phyloP scores from a whole-genome alignment of 2,797 vertebrate genomes.

The Lepus oiostolus region DNA sequence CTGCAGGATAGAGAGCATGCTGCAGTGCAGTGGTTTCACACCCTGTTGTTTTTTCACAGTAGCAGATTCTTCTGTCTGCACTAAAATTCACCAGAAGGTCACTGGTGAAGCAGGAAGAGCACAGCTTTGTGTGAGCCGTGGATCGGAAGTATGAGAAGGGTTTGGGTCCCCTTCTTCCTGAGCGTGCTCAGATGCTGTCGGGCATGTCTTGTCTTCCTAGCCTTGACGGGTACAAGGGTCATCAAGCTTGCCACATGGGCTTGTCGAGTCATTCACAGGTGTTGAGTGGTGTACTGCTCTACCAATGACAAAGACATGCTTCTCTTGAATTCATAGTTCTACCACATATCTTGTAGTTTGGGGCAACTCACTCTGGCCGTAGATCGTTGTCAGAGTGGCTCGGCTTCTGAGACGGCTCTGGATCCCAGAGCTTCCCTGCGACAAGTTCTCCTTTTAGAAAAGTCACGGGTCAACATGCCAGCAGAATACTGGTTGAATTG shows the following conservation, averaged over 20 bases:
- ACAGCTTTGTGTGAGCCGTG: not conserved
- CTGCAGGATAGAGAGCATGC: not conserved
- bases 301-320: not conserved
- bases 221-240: not conserved
- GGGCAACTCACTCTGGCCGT: not conserved
- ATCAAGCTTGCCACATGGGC: not conserved
- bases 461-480: not conserved
- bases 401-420: slow-evolving; percentile 35
- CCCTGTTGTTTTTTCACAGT: not conserved
- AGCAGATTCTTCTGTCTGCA: not conserved
- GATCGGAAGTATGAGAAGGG: not conserved
- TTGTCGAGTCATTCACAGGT: not conserved
- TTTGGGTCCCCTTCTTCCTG: not conserved
- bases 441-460: not conserved
- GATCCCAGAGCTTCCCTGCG: not conserved
- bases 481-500: slow-evolving; percentile 1
- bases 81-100: not conserved
- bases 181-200: not conserved
- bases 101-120: not conserved
- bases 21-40: not conserved
- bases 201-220: not conserved
- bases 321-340: not conserved
- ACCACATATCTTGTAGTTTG: not conserved
- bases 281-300: not conserved
- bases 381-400: not conserved